Conservation (phyloP, 1,140 invertebrate genomes). For the Atopsyche davidsoni region DNA sequence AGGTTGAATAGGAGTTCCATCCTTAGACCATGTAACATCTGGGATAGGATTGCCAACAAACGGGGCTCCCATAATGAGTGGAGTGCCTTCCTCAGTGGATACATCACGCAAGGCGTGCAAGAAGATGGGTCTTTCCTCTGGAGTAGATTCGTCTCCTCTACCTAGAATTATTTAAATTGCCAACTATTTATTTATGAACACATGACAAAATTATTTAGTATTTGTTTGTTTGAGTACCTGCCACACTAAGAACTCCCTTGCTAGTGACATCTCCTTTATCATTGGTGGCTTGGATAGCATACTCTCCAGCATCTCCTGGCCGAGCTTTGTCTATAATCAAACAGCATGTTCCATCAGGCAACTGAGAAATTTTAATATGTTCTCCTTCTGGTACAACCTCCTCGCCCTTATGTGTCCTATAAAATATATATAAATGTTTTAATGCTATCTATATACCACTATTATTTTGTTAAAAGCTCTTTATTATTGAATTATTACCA, state of each 20-base stretch:
- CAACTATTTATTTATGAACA: background rate
- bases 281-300: slow-evolving; percentile 70
- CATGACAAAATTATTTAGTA: background rate
- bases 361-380: slow-evolving; percentile 57
- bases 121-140: slow-evolving; percentile 70
- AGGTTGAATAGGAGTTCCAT: slow-evolving; percentile 59
- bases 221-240: slow-evolving; percentile 34
- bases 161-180: slow-evolving; percentile 32
- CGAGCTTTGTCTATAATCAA: slow-evolving; percentile 60
- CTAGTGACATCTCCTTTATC: slow-evolving; percentile 63
- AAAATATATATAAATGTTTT: slow-evolving; percentile 2
- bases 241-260: slow-evolving; percentile 62
- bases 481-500: slow-evolving; percentile 50
- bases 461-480: background rate
- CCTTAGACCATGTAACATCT: slow-evolving; percentile 76
- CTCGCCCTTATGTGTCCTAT: slow-evolving; percentile 63
- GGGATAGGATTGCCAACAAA: slow-evolving; percentile 84
- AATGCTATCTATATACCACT: background rate
- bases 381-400: slow-evolving; percentile 69
- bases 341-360: slow-evolving; percentile 62
- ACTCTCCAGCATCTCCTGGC: slow-evolving; percentile 66
- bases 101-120: slow-evolving; percentile 66
- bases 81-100: slow-evolving; percentile 70
- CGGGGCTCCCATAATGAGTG: slow-evolving; percentile 57
- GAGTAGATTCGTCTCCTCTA: slow-evolving; percentile 53